Percentiles rank a stretch among this genome's conserved stretches.
Conservation (phyloP, 1,140 invertebrate species). For the Sitobion miscanthi region DNA sequence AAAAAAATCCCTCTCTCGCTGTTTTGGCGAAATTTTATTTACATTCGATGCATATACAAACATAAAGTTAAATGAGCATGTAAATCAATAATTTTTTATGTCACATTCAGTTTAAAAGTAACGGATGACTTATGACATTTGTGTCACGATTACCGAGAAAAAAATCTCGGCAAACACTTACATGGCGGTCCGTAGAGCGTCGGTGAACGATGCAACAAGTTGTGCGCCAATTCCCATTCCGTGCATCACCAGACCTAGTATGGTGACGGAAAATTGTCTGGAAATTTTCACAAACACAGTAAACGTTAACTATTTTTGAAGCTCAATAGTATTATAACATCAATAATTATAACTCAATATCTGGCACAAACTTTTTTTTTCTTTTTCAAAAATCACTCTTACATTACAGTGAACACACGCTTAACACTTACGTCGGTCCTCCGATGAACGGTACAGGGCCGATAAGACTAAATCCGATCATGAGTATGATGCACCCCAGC, state of each 20-base stretch:
- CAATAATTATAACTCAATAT: not conserved
- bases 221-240: constrained; percentile 82
- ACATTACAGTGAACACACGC: not conserved
- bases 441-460: constrained; percentile 76
- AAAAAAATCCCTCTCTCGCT: not conserved
- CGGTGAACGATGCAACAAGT: constrained; percentile 80
- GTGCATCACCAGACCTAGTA: constrained; percentile 75
- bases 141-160: not conserved
- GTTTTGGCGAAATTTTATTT: not conserved
- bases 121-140: not conserved
- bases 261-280: constrained; percentile 73
- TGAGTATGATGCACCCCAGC: constrained; percentile 72
- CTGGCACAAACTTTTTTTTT: not conserved
- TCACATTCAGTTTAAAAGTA: not conserved
- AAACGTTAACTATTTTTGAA: not conserved
- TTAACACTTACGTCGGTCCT: constrained; percentile 27
- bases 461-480: constrained; percentile 72
- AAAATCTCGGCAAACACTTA: constrained; percentile 63
- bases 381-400: not conserved
- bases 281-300: constrained; percentile 59
- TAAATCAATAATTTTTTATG: not conserved
- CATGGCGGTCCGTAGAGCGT: constrained; percentile 78
- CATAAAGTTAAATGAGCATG: not conserved
- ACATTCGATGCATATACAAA: not conserved
- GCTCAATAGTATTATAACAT: not conserved